Percentiles rank a stretch among this genome's conserved stretches.
Conservation (phyloP, 2,797 vertebrate species). For the Bovichtus variegatus region DNA sequence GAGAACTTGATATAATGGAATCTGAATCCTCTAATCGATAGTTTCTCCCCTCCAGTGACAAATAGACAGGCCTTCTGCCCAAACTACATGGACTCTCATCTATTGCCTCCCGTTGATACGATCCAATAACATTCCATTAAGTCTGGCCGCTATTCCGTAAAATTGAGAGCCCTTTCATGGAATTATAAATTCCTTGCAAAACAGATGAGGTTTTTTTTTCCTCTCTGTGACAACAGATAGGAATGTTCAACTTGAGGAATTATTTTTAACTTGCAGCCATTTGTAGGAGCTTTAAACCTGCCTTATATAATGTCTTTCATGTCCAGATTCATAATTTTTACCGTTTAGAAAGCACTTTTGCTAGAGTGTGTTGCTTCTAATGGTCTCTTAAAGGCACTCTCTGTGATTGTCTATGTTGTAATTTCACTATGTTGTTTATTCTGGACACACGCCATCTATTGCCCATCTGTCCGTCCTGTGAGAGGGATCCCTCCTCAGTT, state of each 20-base stretch:
- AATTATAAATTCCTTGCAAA: conserved; percentile 71
- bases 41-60: conserved; percentile 83
- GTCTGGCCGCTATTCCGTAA: conserved; percentile 74
- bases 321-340: neutral
- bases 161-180: conserved; percentile 77
- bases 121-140: conserved; percentile 83
- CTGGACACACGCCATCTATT: too few relatives aligned
- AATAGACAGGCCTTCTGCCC: conserved; percentile 78
- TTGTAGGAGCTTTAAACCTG: conserved; percentile 12
- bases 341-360: neutral
- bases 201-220: conserved; percentile 48
- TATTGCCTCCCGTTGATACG: conserved; percentile 77
- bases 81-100: conserved; percentile 79
- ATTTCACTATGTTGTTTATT: too few relatives aligned
- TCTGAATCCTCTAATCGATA: conserved; percentile 85
- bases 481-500: too few relatives aligned
- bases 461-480: too few relatives aligned
- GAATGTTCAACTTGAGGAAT: conserved; percentile 21
- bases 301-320: neutral
- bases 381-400: neutral
- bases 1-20: conserved; percentile 78
- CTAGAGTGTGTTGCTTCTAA: neutral
- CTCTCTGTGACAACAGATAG: conserved; percentile 21
- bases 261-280: conserved; percentile 21
- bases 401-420: too few relatives aligned